Evolutionary conservation across 2,113 vertebrate genomes (phyloP), one percentile per base, ranked within the genome.

Genomic region (Hippocampus guttulatus): DNA sequence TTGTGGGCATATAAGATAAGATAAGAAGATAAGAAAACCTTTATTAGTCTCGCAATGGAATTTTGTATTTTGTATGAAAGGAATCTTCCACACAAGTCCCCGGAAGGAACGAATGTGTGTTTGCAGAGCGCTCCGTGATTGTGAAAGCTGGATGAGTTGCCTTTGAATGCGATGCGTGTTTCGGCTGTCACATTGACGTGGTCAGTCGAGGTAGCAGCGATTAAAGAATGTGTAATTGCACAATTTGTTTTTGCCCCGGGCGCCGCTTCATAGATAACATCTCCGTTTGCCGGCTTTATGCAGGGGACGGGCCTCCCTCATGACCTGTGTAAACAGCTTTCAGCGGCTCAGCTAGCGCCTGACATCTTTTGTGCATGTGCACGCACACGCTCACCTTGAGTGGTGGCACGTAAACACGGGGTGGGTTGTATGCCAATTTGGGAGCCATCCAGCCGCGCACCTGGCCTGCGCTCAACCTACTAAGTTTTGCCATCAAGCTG

Each of bases 361-460:
- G 78, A 78, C 80, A 80, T 69, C 65, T 76, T 84, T 75, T 84
- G 74, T 82, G 75, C 83, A 64, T 65, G 14, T 65, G 79, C 82
- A 79, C 81, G 81, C 84, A 66, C 65, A 16, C 65, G 78, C 81
- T 15, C 65, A 79, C 80, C 79, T 87, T 75, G 64, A 77, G 79
- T 83, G 67, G 63, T 81, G 81, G 74, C 82, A 73, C 38, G 21
- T 60, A 69, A 72, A 75, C 12, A 85, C 57, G 77, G 76, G 15
- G 79, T 64, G 71, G 67, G 43, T 65, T 14, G 60, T 81, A 87
- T 87, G 76, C 75, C 79, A 80, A 82, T 64, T 85, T 84, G 88
- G 77, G 74, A 82, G 52, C 6, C 40, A n/a, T 86, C 86, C 88
- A 90, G 79, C 2, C 27, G 69, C 81, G 83, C 88, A 91, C 90